phyloP scores from a whole-genome alignment of 92 coral and sea anemone species.

The Porites rus region DNA sequence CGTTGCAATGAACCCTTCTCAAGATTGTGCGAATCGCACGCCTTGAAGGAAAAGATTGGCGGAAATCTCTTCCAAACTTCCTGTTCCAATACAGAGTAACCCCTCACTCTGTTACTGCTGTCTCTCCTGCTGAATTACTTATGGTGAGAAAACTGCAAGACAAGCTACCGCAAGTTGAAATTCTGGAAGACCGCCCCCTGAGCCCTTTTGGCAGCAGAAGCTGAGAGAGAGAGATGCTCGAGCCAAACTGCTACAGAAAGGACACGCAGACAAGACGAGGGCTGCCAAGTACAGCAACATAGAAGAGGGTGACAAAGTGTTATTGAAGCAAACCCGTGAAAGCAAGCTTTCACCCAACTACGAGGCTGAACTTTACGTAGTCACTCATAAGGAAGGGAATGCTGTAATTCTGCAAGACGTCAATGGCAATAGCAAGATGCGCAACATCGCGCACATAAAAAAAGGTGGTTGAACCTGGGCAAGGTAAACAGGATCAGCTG shows the following conservation, averaged over 20 bases:
- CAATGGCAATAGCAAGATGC: constrained; percentile 63
- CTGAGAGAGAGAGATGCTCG: constrained; percentile 63
- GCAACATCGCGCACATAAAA: constrained; percentile 51
- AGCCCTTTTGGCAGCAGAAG: constrained; percentile 64
- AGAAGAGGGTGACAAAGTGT: constrained; percentile 65
- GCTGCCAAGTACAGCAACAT: constrained; percentile 60
- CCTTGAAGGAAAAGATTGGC: constrained; percentile 65
- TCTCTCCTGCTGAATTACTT: constrained; percentile 69
- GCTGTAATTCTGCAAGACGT: constrained; percentile 55
- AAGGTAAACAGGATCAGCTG: not conserved
- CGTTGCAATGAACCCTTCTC: no score
- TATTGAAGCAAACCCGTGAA: constrained; percentile 50
- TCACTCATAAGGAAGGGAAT: constrained; percentile 62
- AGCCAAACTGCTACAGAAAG: constrained; percentile 54
- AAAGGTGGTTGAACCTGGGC: not conserved
- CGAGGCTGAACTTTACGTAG: constrained; percentile 61
- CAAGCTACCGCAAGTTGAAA: constrained; percentile 56
- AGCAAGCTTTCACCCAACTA: constrained; percentile 57
- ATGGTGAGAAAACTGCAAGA: constrained; percentile 70
- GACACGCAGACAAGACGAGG: constrained; percentile 62
- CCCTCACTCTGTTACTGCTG: constrained; percentile 66
- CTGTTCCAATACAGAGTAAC: constrained; percentile 70
- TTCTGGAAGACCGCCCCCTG: constrained; percentile 54
- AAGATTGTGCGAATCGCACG: constrained; percentile 48
- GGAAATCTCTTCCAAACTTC: constrained; percentile 56